Base-by-base conservation (phyloP, 64 coral and sea anemone species). In the Pocillopora damicornis region DNA sequence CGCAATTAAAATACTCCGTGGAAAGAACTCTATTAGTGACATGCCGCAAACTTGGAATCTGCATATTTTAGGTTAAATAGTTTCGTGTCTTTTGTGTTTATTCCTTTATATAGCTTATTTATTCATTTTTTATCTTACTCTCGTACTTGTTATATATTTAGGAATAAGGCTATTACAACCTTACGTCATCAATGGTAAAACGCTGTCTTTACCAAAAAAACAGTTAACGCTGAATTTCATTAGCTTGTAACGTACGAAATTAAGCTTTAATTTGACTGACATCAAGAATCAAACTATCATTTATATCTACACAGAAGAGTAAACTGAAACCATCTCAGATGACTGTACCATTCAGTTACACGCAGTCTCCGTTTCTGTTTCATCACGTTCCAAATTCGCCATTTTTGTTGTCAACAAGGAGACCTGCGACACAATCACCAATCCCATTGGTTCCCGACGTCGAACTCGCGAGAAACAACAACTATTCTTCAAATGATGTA, bases 391-490 rank as follows among this genome's bases (percentile, higher is more conserved):
- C 81, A 20, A 68, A 85, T 67, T 85, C 81, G 11, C 81, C 81
- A 30, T 85, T 72, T 73, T 63, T 85, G n/a, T 22, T 26, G 16
- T 63, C 81, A 58, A 66, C 38, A 0, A 73, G 36, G 14, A 10
- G 17, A 15, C 81, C 69, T 37, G 37, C 11, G 69, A 36, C 86
- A 26, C 66, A 63, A n/a, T 92, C 90, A 77, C 90, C 90, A 51
- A 64, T 57, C 4, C 82, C 83, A 60, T 64, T 57, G 79, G 90
- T 92, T 51, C 90, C 90, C 38, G 90, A 92, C 18, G 87, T 92
- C 42, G 90, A 92, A 57, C 65, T 78, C 64, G 75, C 1, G 1
- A 77, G 61, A 16, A 37, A 18, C 7, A 68, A 51, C 80, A 67
- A 34, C 37, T n/a, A 72, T 9, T 6, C 5, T 1, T 26, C 18